phyloP scores from a whole-genome alignment of 92 coral and sea anemone genomes.

The Palythoa grandiflora region DNA sequence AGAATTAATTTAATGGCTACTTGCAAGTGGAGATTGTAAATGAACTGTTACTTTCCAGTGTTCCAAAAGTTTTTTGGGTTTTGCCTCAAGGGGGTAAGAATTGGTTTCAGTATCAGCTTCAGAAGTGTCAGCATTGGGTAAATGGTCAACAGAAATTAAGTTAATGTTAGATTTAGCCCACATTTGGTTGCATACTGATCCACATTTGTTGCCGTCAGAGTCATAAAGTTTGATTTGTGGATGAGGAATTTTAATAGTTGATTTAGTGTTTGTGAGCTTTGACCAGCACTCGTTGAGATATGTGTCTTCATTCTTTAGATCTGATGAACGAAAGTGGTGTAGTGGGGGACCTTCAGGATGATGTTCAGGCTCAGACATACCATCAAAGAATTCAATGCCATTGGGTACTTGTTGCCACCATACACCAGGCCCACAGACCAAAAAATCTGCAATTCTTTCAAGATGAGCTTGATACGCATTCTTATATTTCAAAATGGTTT shows the following conservation, averaged over 20 bases:
- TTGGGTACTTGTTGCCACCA: constrained; percentile 40
- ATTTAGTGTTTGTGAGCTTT: neutral
- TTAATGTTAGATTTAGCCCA: neutral
- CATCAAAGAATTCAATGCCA: constrained; percentile 50
- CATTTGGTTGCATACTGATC: constrained; percentile 1
- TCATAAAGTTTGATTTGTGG: constrained; percentile 32
- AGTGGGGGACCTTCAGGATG: constrained; percentile 38
- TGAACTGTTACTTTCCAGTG: constrained; percentile 3
- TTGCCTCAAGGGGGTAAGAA: neutral
- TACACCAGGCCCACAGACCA: constrained; percentile 48
- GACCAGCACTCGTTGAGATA: constrained; percentile 47
- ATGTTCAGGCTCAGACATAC: constrained; percentile 25
- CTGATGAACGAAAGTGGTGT: constrained; percentile 52
- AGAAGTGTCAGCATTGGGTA: neutral
- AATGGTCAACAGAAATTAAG: neutral
- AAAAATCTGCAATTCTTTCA: constrained; percentile 42
- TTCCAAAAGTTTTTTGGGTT: constrained; percentile 19
- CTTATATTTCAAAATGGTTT: constrained; percentile 6
- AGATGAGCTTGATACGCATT: constrained; percentile 53
- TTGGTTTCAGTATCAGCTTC: neutral
- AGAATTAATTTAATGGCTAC: neutral
- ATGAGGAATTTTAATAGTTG: constrained; percentile 29
- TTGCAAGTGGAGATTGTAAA: neutral
- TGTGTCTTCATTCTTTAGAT: constrained; percentile 41
- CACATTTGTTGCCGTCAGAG: constrained; percentile 23